Base-by-base conservation (phyloP, 2,888 invertebrate genomes). In the Hedya salicella region DNA sequence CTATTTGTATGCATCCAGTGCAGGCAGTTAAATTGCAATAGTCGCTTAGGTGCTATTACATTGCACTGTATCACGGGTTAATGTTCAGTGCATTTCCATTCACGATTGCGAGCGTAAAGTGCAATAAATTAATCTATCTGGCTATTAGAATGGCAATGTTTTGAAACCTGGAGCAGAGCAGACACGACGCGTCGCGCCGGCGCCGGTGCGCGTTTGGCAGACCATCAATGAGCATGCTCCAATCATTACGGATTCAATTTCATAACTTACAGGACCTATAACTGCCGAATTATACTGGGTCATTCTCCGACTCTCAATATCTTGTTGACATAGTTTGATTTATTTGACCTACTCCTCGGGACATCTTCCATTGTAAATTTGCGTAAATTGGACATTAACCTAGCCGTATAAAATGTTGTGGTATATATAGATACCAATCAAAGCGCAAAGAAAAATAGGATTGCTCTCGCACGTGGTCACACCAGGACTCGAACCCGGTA, bases 201-300 rank as follows among this genome's bases (percentile, higher is more conserved):
- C 65, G 65, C 65, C 65, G 16, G 30, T 11, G 49, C 52, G 42
- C 46, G 46, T 65, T 65, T 65, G 65, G 65, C 65, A 60, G 59
- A 40, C 50, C 52, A 60, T 65, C 61, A 19, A 42, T 30, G 52
- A 50, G 25, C 21, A 16, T 21, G 17, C 40, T 19, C 17, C 39
- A 59, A 36, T 65, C 39, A 32, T 44, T 59, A 50, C 32, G 36
- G 44, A 57, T 48, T 19, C 50, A 44, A 50, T 40, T 60, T 60
- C 59, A 39, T 40, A 53, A 46, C 52, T 40, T 60, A 53, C 59
- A 39, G 30, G 46, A 46, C 52, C 44, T 46, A 42, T 39, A 19
- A 44, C 40, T 44, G 44, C 30, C 25, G 54, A 25, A 54, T 54
- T 39, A 16, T 2, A 11, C 6, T 9, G 2, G 8, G n/a, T n/a